Evolutionary conservation across 2,113 vertebrate species (phyloP).

Genomic region (Pomatostomus ruficeps): DNA sequence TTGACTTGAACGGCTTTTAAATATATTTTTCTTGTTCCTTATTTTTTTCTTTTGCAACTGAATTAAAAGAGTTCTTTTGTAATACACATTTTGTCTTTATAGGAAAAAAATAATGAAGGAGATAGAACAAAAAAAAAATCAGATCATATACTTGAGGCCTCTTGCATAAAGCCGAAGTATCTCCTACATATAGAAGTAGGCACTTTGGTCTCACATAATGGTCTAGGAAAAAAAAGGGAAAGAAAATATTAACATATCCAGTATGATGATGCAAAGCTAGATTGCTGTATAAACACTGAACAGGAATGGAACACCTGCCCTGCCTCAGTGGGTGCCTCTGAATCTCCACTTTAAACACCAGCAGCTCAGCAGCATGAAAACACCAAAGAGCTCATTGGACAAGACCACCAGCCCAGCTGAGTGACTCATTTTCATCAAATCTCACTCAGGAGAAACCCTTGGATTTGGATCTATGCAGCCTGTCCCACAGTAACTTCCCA

Average conservation of each 20-base stretch:
- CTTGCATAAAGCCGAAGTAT: background rate
- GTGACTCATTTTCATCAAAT: background rate
- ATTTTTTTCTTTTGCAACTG: background rate
- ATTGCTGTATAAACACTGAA: background rate
- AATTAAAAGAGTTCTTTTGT: no score
- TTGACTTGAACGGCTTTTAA: background rate
- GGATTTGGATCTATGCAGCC: background rate
- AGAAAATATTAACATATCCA: background rate
- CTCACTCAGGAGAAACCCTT: background rate
- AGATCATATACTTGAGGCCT: background rate
- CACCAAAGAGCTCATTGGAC: background rate
- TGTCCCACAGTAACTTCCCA: background rate
- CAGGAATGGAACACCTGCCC: background rate
- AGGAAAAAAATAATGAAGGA: background rate
- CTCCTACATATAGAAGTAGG: background rate
- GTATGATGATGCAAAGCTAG: background rate
- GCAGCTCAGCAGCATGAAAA: background rate
- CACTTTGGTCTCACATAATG: background rate
- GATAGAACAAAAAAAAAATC: background rate
- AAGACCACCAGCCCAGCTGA: background rate
- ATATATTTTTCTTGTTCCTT: background rate
- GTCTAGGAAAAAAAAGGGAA: background rate
- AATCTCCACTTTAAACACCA: background rate
- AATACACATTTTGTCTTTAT: background rate
- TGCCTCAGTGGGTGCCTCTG: background rate